Evolutionary conservation across 2,888 invertebrate genomes (phyloP), one percentile per base, ranked within the genome.

Genomic region (Cheilosia grossa): DNA sequence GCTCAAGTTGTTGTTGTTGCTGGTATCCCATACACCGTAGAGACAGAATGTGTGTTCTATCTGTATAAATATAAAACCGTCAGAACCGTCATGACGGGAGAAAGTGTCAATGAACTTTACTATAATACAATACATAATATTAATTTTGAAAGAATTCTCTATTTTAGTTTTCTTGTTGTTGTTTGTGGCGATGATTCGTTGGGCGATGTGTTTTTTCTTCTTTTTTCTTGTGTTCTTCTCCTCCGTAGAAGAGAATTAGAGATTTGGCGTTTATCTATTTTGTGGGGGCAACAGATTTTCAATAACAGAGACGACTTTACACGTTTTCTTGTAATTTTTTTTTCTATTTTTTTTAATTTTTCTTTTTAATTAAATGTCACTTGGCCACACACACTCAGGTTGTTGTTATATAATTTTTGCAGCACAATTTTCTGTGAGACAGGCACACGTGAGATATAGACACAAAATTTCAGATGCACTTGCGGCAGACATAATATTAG

Each of bases 101-200:
- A 87, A 90, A 91, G 90, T 91, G 92, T 91, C 92, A 91, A 91
- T 92, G 91, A 91, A 91, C 91, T 90, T 90, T 89, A 90, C 89
- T 85, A 85, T 81, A 81, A 49, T 15, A 85, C 81, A 85, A 85
- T 75, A 85, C 83, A 75, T 75, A 75, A 85, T 70, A 85, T 75
- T 81, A 77, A 66, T 85, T 66, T 56, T 79, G 67, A 63, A 63
- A 40, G 37, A 69, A 59, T 61, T 49, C 51, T 51, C 27, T 5
- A 33, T 59, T 56, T 42, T 67, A 37, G 56, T 56, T 51, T 44
- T 69, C 19, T 63, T 67, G 19, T 64, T 82, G 30, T 74, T 78
- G 47, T 54, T 66, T 67, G 54, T 63, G 24, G 51, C 54, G 40
- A 54, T 82, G 53, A 58, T 70, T 77, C 10, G 51, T 58, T 58